Base-by-base conservation (phyloP, 2,888 invertebrate species). In the Thecophora atra region DNA sequence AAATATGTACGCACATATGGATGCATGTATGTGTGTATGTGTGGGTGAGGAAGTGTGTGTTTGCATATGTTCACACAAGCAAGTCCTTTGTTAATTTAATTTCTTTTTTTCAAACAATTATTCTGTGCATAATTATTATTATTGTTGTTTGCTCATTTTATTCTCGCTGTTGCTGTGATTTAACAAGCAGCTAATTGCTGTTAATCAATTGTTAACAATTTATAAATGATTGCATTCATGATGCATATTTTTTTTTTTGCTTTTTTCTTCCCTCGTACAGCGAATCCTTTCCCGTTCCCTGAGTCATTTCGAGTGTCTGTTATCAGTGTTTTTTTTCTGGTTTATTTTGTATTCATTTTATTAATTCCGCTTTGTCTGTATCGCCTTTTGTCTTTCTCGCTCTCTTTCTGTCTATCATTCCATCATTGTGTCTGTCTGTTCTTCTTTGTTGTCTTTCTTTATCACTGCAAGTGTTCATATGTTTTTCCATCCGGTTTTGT, bases 161-260 rank as follows among this genome's bases (percentile, higher is more conserved):
- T 51, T 67, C 8, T 1, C 30, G 11, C 47, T 68, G 58, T 47
- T 58, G 76, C 78, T 83, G 79, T 79, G 77, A 78, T 80, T 81
- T 80, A 82, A 79, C 80, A 82, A 81, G 79, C 81, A 80, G 83
- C 82, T 83, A 83, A 83, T 83, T 83, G 83, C 79, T 83, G 83
- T 83, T 83, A 83, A 83, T 83, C 83, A 83, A 83, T 83, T 83
- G 83, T 83, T 80, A 82, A 83, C 81, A 83, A 79, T 83, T 81
- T 81, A 70, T 62, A 24, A 70, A 70, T 70, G 30, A 51, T 63
- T n/a, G n/a, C n/a, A n/a, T n/a, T n/a, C n/a, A n/a, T n/a, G n/a
- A n/a, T n/a, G n/a, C n/a, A n/a, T n/a, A n/a, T n/a, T n/a, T n/a
- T n/a, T n/a, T n/a, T n/a, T n/a, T n/a, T n/a, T n/a, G n/a, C n/a